Percentiles rank a stretch among this genome's conserved stretches.
phyloP scores from a whole-genome alignment of 2,113 vertebrate genomes.

The Tursiops truncatus region DNA sequence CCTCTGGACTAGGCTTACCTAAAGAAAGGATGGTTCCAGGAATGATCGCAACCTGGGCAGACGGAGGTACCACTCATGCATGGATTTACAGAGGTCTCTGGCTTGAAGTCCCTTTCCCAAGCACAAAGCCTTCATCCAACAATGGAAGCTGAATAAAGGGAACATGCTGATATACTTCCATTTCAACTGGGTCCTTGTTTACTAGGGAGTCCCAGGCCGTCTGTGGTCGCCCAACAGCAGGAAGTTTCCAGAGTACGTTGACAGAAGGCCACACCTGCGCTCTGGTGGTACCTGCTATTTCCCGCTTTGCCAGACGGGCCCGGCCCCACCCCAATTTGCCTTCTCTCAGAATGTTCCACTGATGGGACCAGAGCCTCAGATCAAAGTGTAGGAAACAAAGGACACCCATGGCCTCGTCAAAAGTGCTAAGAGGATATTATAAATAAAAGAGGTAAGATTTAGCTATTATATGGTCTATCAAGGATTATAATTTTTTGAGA shows the following conservation, averaged over 20 bases:
- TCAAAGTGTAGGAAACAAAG: neutral
- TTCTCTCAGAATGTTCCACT: neutral
- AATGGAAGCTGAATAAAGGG: neutral
- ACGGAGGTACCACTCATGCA: neutral
- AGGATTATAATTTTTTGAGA: neutral
- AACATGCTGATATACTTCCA: rapidly evolving
- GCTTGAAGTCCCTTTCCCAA: neutral
- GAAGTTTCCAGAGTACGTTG: too few species aligned
- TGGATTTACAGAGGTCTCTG: neutral
- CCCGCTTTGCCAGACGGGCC: neutral
- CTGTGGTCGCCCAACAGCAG: rapidly evolving
- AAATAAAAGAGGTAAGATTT: neutral
- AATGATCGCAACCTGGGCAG: rapidly evolving
- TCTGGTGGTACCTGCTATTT: neutral
- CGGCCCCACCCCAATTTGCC: rapidly evolving
- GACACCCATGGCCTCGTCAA: rapidly evolving
- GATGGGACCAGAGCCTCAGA: neutral
- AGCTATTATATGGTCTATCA: neutral
- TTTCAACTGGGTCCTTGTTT: neutral
- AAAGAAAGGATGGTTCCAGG: neutral
- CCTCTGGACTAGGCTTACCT: neutral
- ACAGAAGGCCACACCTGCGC: rapidly evolving
- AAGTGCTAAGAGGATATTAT: neutral
- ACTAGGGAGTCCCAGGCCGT: neutral
- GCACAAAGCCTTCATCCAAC: neutral